phyloP scores from a whole-genome alignment of 2,113 vertebrate species.

The Scartelaos histophorus region DNA sequence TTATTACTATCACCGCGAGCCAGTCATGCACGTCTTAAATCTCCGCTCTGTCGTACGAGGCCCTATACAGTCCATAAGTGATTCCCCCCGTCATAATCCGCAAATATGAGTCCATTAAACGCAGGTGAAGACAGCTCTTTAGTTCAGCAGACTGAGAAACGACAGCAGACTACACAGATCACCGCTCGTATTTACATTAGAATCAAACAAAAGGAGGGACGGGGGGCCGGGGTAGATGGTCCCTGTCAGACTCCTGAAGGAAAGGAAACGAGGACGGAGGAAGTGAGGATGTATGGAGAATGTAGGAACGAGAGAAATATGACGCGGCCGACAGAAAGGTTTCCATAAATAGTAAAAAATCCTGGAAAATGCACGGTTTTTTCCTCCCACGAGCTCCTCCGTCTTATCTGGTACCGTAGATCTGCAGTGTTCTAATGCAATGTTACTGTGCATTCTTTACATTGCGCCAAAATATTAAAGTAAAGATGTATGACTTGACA shows the following conservation, averaged over 20 bases:
- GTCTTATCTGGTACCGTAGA: not conserved
- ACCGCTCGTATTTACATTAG: slow-evolving; percentile 34
- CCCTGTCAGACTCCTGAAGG: slow-evolving; percentile 1
- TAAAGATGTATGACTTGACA: too few relatives aligned
- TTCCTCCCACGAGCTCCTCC: not conserved
- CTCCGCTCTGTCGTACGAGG: not conserved
- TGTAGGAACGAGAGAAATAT: not conserved
- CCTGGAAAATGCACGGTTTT: not conserved
- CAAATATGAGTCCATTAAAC: not conserved
- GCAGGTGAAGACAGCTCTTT: slow-evolving; percentile 24
- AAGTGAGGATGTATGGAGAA: slow-evolving; percentile 22
- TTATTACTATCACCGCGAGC: too few relatives aligned
- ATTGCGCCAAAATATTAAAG: not conserved
- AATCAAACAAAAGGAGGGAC: slow-evolving; percentile 32
- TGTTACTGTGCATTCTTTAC: not conserved
- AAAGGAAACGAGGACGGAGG: slow-evolving; percentile 28
- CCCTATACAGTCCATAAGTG: slow-evolving; percentile 2
- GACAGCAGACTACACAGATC: slow-evolving; percentile 62
- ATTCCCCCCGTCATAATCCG: not conserved
- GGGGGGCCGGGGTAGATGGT: slow-evolving; percentile 2
- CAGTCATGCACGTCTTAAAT: too few relatives aligned
- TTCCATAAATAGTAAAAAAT: slow-evolving; percentile 6
- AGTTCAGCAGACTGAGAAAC: not conserved
- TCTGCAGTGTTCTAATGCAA: too few relatives aligned
- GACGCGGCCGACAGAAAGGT: not conserved